Evolutionary conservation across 2,888 invertebrate genomes (phyloP).

Genomic region (Therioaphis trifolii): DNA sequence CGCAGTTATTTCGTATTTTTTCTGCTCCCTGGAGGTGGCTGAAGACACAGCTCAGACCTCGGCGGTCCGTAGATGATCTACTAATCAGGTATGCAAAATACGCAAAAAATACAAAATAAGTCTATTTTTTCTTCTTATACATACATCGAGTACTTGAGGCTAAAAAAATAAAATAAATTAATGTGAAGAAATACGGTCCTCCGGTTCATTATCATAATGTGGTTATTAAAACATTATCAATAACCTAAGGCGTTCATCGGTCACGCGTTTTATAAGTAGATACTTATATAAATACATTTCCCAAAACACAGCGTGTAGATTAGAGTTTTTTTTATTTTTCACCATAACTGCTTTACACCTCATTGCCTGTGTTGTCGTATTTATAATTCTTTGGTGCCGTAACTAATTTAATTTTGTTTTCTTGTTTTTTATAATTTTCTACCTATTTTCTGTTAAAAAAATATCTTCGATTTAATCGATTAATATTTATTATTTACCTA

Average conservation of each 20-base stretch:
- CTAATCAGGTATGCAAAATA: constrained; percentile 61
- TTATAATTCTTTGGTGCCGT: neutral
- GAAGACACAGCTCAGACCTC: constrained; percentile 35
- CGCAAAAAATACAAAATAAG: neutral
- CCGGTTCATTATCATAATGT: constrained; percentile 34
- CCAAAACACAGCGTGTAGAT: constrained; percentile 20
- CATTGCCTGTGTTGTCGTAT: neutral
- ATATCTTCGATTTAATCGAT: neutral
- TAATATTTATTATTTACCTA: neutral
- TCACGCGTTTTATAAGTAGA: constrained; percentile 21
- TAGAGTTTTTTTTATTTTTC: neutral
- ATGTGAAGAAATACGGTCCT: no score
- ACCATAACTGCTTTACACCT: constrained; percentile 20
- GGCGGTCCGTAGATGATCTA: constrained; percentile 58
- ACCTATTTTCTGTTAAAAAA: neutral
- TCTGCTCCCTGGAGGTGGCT: neutral
- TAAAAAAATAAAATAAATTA: no score
- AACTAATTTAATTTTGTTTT: neutral
- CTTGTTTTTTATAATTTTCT: neutral
- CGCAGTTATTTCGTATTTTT: constrained; percentile 13
- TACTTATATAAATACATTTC: constrained; percentile 4
- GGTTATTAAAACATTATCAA: constrained; percentile 46
- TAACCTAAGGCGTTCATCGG: constrained; percentile 26
- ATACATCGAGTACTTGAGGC: no score
- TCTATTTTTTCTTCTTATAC: neutral